Base-by-base conservation (phyloP, 2,797 vertebrate genomes). In the Salarias fasciatus region DNA sequence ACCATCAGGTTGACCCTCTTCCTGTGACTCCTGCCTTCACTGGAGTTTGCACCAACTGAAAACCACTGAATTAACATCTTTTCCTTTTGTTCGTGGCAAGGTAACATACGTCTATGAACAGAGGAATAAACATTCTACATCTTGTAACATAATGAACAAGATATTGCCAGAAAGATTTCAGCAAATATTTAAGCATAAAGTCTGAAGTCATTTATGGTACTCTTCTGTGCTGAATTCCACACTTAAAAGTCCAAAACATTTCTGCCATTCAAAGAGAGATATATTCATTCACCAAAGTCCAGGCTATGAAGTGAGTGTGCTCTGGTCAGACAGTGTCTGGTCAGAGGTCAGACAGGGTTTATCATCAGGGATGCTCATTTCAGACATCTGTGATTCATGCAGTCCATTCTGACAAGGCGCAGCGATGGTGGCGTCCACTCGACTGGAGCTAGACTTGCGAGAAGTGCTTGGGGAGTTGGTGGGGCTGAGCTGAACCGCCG, bases 401-500 rank as follows among this genome's bases (percentile, higher is more conserved):
- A 52, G 69, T 87, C 60, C 10, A 72, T 91, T 46, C 57, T 70
- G 77, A 48, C 72, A 54, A 36, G 14, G 29, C 0, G 14, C 5
- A 40, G 40, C 6, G 1, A 43, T 43, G 0, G 44, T 1, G 11
- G 13, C 9, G 4, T 69, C 85, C 41, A 88, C 91, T 0, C 92
- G 92, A 38, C 85, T 80, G 0, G 92, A 94, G 1, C 92, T 92
- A 70, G 94, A 95, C 69, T 76, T 92, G 43, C 87, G 91, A 0
- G 95, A 96, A 64, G 95, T 95, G 55, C 90, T 67, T 3, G 89
- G 93, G 11, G 95, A 97, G 69, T 93, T 94, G 11, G 94, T 94
- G 30, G 95, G 95, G 87, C 96, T 97, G 48, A 97, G 92, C 88
- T 96, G 97, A 43, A 98, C 91, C 0, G 95, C 95, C 0, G 95